These are phyloP conservation scores for Vipera latastei DNA, from an alignment of 2,797 vertebrate species.

Conservation along the genomic window DNA sequence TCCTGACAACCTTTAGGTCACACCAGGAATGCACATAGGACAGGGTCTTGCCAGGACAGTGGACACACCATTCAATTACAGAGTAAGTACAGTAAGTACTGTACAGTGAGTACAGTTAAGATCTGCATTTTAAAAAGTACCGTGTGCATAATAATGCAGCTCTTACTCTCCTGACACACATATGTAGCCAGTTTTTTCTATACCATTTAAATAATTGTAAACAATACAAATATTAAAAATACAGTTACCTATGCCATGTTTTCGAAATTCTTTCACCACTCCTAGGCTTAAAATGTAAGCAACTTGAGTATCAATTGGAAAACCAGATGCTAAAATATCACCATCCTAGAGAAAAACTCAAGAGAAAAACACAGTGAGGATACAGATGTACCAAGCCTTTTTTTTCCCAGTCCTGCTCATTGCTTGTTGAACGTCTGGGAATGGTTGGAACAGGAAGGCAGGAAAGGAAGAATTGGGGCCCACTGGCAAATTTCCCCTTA, in stretches of 20 bases:
- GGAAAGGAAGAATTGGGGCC: background rate
- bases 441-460: background rate
- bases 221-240: background rate
- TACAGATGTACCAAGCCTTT: background rate
- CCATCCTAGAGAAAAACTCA: slow-evolving; percentile 82
- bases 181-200: too few relatives aligned
- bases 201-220: background rate
- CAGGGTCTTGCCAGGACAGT: background rate
- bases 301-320: slow-evolving; percentile 95
- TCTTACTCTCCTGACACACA: background rate
- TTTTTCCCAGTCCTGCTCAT: background rate
- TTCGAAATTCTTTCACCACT: slow-evolving; percentile 97
- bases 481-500: background rate
- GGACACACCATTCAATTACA: background rate
- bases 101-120: background rate
- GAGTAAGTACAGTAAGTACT: too few relatives aligned
- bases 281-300: slow-evolving; percentile 98
- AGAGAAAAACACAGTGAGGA: slow-evolving; percentile 19
- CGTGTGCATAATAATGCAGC: too few relatives aligned
- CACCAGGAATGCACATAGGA: background rate
- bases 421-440: background rate
- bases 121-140: background rate
- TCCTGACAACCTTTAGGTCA: background rate
- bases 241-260: slow-evolving; percentile 95
- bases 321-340: slow-evolving; percentile 96